Base-by-base conservation (phyloP, 2,888 invertebrate genomes). In the Eurois occulta region DNA sequence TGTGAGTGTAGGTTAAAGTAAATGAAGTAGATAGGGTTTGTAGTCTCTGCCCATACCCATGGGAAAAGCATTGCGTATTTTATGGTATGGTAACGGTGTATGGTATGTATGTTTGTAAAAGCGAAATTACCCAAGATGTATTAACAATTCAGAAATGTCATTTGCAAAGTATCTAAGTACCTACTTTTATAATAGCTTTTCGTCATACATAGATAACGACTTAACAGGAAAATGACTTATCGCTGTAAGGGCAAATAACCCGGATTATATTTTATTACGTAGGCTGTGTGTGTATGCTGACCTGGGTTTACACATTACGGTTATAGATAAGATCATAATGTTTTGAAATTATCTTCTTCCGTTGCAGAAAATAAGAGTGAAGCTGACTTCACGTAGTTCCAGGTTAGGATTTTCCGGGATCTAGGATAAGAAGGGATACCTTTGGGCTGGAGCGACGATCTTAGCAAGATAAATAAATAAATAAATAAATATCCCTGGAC, bases 141-240 rank as follows among this genome's bases (percentile, higher is more conserved):
- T 2, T 3, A 38, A 32, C 10, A 32, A 4, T 41, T 65, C 65
- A 2, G 5, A 43, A 6, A 55, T 1, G 16, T 28, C 11, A 35
- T n/a, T 10, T 0, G 55, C 10, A 41, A 58, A 58, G 2, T 32
- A 64, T 21, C 21, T 46, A n/a, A n/a, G n/a, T n/a, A 32, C 32
- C 41, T 41, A 41, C 11, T 46, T 10, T 24, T 13, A 66, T 65
- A 78, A 41, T 11, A 16, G 2, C 5, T 55, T 58, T 55, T 24
- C 46, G 35, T 41, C 13, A 32, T 35, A 48, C 13, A 32, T 35
- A 48, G 43, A 55, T 68, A 55, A 5, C 11, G 35, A 24, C n/a
- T 24, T 24, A 77, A 16, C 24, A 69, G 64, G 68, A 69, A 78
- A 83, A 68, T 77, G 6, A 48, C 41, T 11, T 21, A 55, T 64